These are phyloP conservation scores for mouse (Mus musculus) DNA, from an alignment of 2,113 vertebrate species.

Conservation along the genomic window GRCm39 chr2:110419001-110419500, in stretches of 20 bases:
- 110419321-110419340: neutral
- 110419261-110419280: neutral
- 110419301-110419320: neutral
- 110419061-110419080: slow-evolving; percentile 75
- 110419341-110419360: neutral
- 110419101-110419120: neutral
- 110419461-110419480: neutral
- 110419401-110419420: neutral
- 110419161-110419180: neutral
- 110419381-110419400: neutral
- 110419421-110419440: neutral
- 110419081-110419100: slow-evolving; percentile 55
- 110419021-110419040: slow-evolving; percentile 33
- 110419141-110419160: neutral
- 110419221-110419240: neutral
- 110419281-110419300: neutral
- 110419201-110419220: neutral
- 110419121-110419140: slow-evolving; percentile 25
- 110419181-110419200: neutral
- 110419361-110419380: neutral
- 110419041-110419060: slow-evolving; percentile 86
- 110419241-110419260: neutral
- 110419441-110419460: neutral
- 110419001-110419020: slow-evolving; percentile 34
- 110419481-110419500: neutral